Percentiles rank a stretch among this genome's conserved stretches.
Conservation (phyloP, 1,140 invertebrate genomes). For the Drosophila lini region DNA sequence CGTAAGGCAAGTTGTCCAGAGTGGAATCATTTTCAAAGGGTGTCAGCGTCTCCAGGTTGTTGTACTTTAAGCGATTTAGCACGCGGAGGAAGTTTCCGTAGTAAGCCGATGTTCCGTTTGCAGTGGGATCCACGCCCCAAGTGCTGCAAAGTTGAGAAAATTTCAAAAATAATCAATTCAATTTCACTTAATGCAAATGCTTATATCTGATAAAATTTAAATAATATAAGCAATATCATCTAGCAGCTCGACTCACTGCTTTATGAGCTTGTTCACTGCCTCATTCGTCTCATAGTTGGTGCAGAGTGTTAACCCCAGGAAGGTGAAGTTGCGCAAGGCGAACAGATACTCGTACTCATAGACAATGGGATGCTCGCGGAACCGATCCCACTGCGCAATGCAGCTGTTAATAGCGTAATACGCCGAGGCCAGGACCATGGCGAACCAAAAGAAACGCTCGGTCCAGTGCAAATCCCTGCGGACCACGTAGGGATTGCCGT, state of each 20-base stretch:
- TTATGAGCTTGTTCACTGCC: conserved; percentile 42
- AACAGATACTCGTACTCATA: conserved; percentile 74
- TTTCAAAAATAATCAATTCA: neutral
- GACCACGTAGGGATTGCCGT: conserved; percentile 69
- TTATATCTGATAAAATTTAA: no score
- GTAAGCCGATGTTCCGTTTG: conserved; percentile 21
- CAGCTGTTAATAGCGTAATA: conserved; percentile 68
- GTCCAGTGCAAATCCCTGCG: conserved; percentile 68
- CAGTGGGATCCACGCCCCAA: conserved; percentile 40
- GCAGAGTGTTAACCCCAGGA: conserved; percentile 68
- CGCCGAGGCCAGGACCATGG: conserved; percentile 43
- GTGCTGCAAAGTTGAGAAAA: conserved; percentile 3
- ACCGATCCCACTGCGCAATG: conserved; percentile 65
- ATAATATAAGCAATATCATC: neutral
- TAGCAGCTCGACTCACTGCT: conserved; percentile 37
- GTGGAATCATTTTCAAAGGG: conserved; percentile 65
- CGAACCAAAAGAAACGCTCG: conserved; percentile 70
- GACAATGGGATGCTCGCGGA: conserved; percentile 73
- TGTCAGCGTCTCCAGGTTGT: conserved; percentile 45
- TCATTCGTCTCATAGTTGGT: conserved; percentile 42
- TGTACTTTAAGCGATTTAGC: conserved; percentile 53
- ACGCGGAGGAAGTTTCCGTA: conserved; percentile 55
- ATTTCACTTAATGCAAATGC: neutral
- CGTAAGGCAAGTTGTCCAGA: conserved; percentile 44
- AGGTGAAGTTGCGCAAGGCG: conserved; percentile 62